Base-by-base conservation (phyloP, 2,797 vertebrate genomes). In the Emys orbicularis region DNA sequence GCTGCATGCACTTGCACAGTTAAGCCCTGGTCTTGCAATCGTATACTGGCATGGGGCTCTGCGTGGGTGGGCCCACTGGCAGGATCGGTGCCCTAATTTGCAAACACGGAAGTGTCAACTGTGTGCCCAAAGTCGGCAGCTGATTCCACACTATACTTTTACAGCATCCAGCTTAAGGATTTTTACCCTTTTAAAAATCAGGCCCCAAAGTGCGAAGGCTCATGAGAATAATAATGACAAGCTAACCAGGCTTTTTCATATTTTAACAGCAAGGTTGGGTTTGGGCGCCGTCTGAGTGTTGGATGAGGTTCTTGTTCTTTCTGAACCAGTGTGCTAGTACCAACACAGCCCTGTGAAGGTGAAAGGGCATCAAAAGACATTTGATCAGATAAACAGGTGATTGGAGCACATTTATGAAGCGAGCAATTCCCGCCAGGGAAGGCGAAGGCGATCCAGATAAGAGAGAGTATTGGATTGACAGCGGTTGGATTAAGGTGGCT, bases 351-450 rank as follows among this genome's bases (percentile, higher is more conserved):
- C 96, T 68, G 96, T 89, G 94, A 97, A 96, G 97, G 97, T 97
- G 97, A 97, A 96, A 97, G 96, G 92, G 80, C 79, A 74, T 87
- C 59, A 85, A 91, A 94, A 96, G 96, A 96, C 96, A 97, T 96
- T 95, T 92, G 96, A 96, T 96, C 96, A 97, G 96, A 97, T 97
- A 96, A 97, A 86, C 95, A 96, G 92, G 95, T 97, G 93, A 98
- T 96, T 15, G 94, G 92, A 95, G 97, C 88, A 97, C 97, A 97
- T 95, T 96, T 97, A 97, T 97, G 97, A 97, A 96, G 94, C 95
- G 91, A 89, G 93, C 94, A 91, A 91, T 88, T 81, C 94, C 95
- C 96, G 93, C 96, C 96, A 97, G 93, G 93, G 90, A 98, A 90
- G 92, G 93, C 76, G 89, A 94, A 95, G 93, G 90, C 0, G 1